Base-by-base conservation (phyloP, 2,888 invertebrate species). In the Ormia ochracea region DNA sequence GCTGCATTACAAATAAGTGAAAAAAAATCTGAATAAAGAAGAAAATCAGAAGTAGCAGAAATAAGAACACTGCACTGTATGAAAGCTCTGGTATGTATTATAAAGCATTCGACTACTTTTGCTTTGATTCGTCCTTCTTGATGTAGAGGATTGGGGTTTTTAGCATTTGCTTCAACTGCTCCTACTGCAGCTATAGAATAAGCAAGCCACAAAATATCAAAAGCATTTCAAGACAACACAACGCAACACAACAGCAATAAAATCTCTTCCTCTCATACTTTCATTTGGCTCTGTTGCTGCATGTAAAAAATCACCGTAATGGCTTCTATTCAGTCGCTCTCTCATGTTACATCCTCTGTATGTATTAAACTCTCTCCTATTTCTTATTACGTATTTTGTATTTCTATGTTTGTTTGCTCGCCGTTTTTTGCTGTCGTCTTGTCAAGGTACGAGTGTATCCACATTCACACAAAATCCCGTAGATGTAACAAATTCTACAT, bases 61-160 rank as follows among this genome's bases (percentile, higher is more conserved):
- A 33, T 21, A 0, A 23, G 1, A 59, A 31, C 23, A 56, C 21
- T 56, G 10, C 7, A 73, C 21, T 48, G 12, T 12, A 56, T 73
- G 1, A 31, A 56, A 7, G 21, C 1, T 38, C 65, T 75, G 65
- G 4, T 41, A 2, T 59, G 2, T 50, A 26, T 43, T 61, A 31
- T 75, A 75, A 75, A 82, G 85, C 84, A 85, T 86, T 85, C 84
- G 85, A 84, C 84, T 86, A 85, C 85, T 87, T 76, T 69, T 85
- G 85, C 86, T 88, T 86, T 87, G 88, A 87, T 87, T 87, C 87
- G 87, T 88, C 87, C 87, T 87, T 88, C 85, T 87, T 87, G 86
- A 87, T 85, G 70, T 83, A 81, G 83, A 84, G 83, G 83, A 83
- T 85, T 85, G 79, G 82, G 82, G 82, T 84, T 84, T 84, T 85